phyloP scores from a whole-genome alignment of 2,113 vertebrate species.

The Coptodon rendalli region DNA sequence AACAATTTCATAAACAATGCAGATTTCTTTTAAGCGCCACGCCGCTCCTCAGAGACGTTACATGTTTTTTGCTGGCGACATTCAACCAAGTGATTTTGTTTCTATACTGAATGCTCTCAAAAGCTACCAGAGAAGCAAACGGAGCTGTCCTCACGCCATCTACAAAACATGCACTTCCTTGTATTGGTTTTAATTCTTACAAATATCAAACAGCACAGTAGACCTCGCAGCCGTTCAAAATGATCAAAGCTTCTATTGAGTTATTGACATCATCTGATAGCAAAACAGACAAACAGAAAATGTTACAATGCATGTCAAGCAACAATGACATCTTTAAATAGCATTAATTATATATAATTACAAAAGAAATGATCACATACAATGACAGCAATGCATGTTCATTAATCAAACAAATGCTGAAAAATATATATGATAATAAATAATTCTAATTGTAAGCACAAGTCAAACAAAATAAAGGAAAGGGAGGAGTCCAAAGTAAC shows the following conservation, averaged over 20 bases:
- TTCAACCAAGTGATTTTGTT: neutral
- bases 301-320: conserved; percentile 71
- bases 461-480: conserved; percentile 32
- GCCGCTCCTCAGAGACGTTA: neutral
- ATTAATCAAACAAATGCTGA: conserved; percentile 71
- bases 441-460: conserved; percentile 70
- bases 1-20: neutral
- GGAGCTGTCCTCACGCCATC: neutral
- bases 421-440: conserved; percentile 78
- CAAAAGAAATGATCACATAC: conserved; percentile 71
- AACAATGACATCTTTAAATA: conserved; percentile 74
- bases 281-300: conserved; percentile 62
- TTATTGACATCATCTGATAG: conserved; percentile 70
- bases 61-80: neutral
- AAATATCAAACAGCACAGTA: conserved; percentile 68
- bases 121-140: neutral
- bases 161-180: conserved; percentile 25
- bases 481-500: conserved; percentile 15
- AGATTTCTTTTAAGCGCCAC: neutral
- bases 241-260: conserved; percentile 69
- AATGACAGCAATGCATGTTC: conserved; percentile 70
- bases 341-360: conserved; percentile 73
- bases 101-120: neutral
- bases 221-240: conserved; percentile 66
- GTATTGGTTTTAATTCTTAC: conserved; percentile 63